Base-by-base conservation (phyloP, 2,888 invertebrate species). In the Nowickia ferox region DNA sequence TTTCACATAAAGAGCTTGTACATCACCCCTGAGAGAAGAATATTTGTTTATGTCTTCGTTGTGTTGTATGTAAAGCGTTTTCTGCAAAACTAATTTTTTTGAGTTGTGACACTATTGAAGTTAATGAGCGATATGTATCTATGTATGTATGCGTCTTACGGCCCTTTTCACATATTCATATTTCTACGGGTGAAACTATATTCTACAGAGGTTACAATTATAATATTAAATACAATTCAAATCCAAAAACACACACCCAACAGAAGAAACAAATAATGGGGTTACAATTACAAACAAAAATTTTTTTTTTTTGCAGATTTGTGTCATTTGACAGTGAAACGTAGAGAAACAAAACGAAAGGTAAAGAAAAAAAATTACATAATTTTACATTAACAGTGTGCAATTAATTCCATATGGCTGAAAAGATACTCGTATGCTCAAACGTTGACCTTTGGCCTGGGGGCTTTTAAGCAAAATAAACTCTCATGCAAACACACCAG, bases 371-470 rank as follows among this genome's bases (percentile, higher is more conserved):
- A n/a, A 51, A 63, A 69, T 69, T 79, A 55, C n/a, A 17, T 59
- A 72, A 66, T 72, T 78, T 53, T 44, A 42, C 69, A 51, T 68
- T 22, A 48, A 22, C 17, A 59, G 15, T 48, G 61, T 72, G 30
- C 76, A 83, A 83, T 86, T 83, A 80, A 65, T 55, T 83, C 48
- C 79, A 76, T 83, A 76, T 86, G 86, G 40, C 71, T 65, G 40
- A 66, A 44, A 68, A 38, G 71, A 55, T 55, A 59, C 17, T 59
- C 53, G 44, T 66, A 63, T 59, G 51, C 61, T 76, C 22, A 76
- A 68, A 61, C 72, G 66, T 48, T 83, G 83, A 76, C 83, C 83
- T 86, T 83, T 86, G 63, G 83, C 75, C 86, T 44, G 46, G 30
- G 44, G 86, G 75, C 59, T 30, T 65, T 42, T 15, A 10, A 53